Percentiles rank a stretch among this genome's conserved stretches.
Conservation (phyloP, 2,888 invertebrate genomes). For the Drosophila colorata region DNA sequence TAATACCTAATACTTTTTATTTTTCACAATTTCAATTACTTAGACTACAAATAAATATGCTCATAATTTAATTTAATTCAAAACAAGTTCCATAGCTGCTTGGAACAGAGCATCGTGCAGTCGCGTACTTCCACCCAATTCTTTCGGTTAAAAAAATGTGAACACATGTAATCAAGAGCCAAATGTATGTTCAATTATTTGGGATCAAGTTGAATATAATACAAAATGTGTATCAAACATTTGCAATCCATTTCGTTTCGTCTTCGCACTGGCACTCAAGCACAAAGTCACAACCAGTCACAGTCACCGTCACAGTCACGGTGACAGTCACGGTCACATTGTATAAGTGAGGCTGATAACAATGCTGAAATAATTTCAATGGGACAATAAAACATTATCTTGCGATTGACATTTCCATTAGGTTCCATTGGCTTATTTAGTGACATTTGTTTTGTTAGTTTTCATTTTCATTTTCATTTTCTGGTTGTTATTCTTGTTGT, state of each 20-base stretch:
- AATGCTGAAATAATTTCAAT: constrained; percentile 22
- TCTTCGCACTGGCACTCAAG: neutral
- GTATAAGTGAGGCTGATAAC: constrained; percentile 7
- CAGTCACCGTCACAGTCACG: neutral
- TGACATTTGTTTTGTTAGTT: constrained; percentile 22
- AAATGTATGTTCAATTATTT: neutral
- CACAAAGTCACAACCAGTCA: neutral
- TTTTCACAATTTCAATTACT: no score
- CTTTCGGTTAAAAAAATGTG: neutral
- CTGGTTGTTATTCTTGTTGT: neutral
- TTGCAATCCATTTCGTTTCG: neutral
- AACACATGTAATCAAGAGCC: neutral
- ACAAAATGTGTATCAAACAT: neutral
- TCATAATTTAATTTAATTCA: no score
- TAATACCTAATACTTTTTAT: no score
- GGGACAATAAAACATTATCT: constrained; percentile 22
- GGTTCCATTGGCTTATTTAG: constrained; percentile 27
- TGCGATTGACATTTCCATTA: constrained; percentile 37
- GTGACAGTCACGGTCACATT: neutral
- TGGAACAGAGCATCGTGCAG: neutral
- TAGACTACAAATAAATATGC: no score
- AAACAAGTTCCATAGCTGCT: no score
- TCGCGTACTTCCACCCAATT: neutral
- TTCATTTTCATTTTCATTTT: neutral
- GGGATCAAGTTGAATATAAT: neutral